These are phyloP conservation scores for Bombus confusus DNA, from an alignment of 1,140 invertebrate species.

Conservation along the genomic window DNA sequence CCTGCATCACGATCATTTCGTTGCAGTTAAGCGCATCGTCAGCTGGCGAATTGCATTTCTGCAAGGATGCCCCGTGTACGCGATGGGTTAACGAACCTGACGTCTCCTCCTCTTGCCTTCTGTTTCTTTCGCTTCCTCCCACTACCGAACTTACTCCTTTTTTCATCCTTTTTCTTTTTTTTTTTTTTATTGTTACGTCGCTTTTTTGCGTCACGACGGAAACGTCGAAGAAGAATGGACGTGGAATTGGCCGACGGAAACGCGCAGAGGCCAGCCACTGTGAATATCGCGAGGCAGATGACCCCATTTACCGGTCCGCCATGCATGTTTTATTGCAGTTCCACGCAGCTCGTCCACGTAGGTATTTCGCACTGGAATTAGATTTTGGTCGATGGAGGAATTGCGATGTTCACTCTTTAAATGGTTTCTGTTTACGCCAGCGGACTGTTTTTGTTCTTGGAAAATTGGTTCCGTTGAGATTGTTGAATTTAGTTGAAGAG, in stretches of 20 bases:
- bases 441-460: neutral
- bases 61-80: constrained; percentile 32
- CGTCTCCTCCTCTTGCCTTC: constrained; percentile 18
- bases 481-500: neutral
- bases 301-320: constrained; percentile 23
- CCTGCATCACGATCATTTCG: constrained; percentile 60
- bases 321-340: neutral
- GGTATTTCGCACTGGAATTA: neutral
- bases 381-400: neutral
- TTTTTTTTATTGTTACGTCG: neutral
- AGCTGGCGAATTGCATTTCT: constrained; percentile 76
- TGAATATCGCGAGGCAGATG: constrained; percentile 41
- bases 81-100: constrained; percentile 64
- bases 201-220: constrained; percentile 28
- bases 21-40: constrained; percentile 74
- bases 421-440: neutral
- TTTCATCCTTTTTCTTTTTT: constrained; percentile 8
- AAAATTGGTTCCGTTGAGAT: neutral
- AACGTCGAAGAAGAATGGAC: constrained; percentile 43
- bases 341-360: neutral
- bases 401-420: neutral
- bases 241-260: constrained; percentile 40
- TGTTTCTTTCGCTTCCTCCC: neutral
- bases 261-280: constrained; percentile 7
- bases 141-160: constrained; percentile 7